Evolutionary conservation across 2,113 vertebrate genomes (phyloP).

Genomic region (Salvator merianae): DNA sequence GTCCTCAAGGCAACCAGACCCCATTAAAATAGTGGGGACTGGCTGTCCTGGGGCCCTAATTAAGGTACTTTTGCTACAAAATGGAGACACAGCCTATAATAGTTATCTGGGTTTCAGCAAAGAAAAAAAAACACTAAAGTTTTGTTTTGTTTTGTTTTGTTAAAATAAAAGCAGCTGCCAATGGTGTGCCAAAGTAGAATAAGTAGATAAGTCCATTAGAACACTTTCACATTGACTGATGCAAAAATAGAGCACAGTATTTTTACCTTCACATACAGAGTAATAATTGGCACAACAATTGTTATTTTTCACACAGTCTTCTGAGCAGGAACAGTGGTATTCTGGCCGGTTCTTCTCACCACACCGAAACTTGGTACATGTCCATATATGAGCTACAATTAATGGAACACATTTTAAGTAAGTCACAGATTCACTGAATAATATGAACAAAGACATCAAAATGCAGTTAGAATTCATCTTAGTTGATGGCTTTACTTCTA

Average conservation of each 20-base stretch:
- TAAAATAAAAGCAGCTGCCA: neutral
- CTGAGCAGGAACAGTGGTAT: conserved; percentile 78
- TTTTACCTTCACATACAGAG: conserved; percentile 74
- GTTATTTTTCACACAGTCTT: conserved; percentile 72
- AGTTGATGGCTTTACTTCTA: neutral
- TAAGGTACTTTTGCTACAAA: no score
- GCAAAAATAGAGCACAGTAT: neutral
- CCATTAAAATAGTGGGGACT: no score
- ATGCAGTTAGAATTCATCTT: neutral
- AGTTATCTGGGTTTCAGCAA: neutral
- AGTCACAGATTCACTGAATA: neutral
- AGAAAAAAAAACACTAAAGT: neutral
- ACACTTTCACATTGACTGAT: conserved; percentile 12
- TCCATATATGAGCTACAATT: conserved; percentile 77
- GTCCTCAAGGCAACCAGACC: no score
- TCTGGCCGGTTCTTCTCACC: conserved; percentile 77
- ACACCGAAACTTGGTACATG: conserved; percentile 79
- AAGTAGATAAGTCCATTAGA: neutral
- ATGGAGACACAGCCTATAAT: neutral
- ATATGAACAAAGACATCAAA: neutral
- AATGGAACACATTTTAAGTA: conserved; percentile 1
- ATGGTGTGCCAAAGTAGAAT: neutral
- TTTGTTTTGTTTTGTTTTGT: neutral
- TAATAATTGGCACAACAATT: conserved; percentile 79
- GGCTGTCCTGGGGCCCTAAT: no score